Evolutionary conservation across 2,888 invertebrate species (phyloP).

Genomic region (Dilophus febrilis): DNA sequence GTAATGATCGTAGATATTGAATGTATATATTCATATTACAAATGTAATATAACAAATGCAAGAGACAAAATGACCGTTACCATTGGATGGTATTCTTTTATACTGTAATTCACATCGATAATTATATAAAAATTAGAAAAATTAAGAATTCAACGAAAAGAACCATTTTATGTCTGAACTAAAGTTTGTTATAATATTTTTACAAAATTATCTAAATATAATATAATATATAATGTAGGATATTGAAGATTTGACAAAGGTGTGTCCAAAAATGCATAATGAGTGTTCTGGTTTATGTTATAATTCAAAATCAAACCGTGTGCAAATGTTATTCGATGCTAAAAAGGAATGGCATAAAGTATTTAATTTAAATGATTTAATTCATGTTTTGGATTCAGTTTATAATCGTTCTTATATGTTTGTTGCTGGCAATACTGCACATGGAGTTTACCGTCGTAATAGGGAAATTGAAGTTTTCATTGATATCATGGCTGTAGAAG

Average conservation of each 20-base stretch:
- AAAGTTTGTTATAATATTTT: too few relatives aligned
- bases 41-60: too few relatives aligned
- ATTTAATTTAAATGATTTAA: conserved; percentile 35
- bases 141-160: too few relatives aligned
- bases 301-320: conserved; percentile 14
- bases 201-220: too few relatives aligned
- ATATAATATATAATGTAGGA: too few relatives aligned
- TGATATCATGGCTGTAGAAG: conserved; percentile 40
- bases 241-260: conserved; percentile 23
- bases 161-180: too few relatives aligned
- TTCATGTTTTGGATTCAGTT: conserved; percentile 34
- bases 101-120: too few relatives aligned
- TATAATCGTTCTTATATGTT: conserved; percentile 36
- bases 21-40: background rate
- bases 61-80: too few relatives aligned
- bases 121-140: too few relatives aligned
- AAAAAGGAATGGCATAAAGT: conserved; percentile 40
- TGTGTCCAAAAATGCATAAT: conserved; percentile 27
- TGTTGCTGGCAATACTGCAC: conserved; percentile 59
- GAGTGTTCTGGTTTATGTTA: conserved; percentile 26
- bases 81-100: too few relatives aligned
- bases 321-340: conserved; percentile 14
- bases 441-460: conserved; percentile 35
- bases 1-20: background rate
- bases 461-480: conserved; percentile 35